phyloP scores from a whole-genome alignment of 2,888 invertebrate species.

The Cheilosia scutellata region DNA sequence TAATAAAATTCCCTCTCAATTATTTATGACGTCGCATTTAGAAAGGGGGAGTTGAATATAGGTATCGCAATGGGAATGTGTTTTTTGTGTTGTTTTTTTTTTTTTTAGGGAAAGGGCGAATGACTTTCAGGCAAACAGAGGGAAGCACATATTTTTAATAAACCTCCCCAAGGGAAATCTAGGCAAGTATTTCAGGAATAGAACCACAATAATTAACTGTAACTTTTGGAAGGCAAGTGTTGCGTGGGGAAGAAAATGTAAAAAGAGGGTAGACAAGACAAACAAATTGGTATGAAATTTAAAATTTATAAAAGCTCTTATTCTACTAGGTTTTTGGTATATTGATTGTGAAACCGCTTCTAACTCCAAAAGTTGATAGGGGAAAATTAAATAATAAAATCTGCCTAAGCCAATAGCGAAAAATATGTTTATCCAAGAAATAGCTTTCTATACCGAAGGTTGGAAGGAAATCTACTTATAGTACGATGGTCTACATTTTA shows the following conservation, averaged over 20 bases:
- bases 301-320: too few species aligned
- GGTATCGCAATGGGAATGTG: slow-evolving; percentile 37
- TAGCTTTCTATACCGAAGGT: too few species aligned
- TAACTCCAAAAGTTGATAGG: too few species aligned
- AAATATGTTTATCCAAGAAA: too few species aligned
- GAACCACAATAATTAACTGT: not conserved
- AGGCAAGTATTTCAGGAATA: slow-evolving; percentile 39
- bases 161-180: slow-evolving; percentile 64
- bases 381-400: too few species aligned
- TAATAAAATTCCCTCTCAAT: slow-evolving; percentile 70
- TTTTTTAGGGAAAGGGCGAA: slow-evolving; percentile 5
- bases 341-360: too few species aligned
- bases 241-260: not conserved
- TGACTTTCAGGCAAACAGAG: slow-evolving; percentile 21
- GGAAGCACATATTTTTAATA: slow-evolving; percentile 56
- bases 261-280: not conserved
- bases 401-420: too few species aligned
- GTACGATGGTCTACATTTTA: too few species aligned
- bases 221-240: not conserved
- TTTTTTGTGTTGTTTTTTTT: slow-evolving; percentile 14
- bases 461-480: too few species aligned
- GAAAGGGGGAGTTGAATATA: not conserved
- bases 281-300: too few species aligned
- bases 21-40: slow-evolving; percentile 59
- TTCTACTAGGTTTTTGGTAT: too few species aligned